These are phyloP conservation scores for Corythornis vintsioides DNA, from an alignment of 2,113 vertebrate species.

Conservation along the genomic window DNA sequence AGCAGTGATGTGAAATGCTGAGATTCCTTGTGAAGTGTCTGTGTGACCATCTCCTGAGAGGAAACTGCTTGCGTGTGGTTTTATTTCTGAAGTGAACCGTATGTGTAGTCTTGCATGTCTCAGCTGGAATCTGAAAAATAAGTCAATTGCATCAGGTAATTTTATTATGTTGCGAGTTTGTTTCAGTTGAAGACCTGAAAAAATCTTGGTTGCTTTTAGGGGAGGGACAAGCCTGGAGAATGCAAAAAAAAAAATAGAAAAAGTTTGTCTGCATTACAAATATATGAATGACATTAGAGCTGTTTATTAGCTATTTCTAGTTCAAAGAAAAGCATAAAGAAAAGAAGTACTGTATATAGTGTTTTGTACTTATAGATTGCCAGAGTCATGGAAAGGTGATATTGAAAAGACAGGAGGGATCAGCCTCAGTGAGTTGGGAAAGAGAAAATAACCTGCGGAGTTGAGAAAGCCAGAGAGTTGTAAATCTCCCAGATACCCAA, in stretches of 20 bases:
- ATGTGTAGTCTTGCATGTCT: not conserved
- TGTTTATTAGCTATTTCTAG: not conserved
- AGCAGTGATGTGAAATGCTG: not conserved
- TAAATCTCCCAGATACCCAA: not conserved
- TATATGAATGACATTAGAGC: not conserved
- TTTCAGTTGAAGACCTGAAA: not conserved
- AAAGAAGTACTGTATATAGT: not conserved
- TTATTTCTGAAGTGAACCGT: not conserved
- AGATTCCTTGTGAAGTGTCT: not conserved
- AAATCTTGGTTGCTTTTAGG: rapidly evolving
- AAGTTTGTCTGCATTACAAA: not conserved
- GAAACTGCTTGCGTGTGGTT: not conserved
- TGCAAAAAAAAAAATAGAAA: not conserved
- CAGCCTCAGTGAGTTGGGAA: not conserved
- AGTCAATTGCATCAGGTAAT: not conserved
- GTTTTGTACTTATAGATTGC: not conserved
- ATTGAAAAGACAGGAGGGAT: not conserved
- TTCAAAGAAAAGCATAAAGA: not conserved
- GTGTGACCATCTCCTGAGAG: not conserved
- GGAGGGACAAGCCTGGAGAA: not conserved
- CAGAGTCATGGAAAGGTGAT: not conserved
- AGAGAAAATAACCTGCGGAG: not conserved
- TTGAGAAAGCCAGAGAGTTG: not conserved
- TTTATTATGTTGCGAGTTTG: not conserved
- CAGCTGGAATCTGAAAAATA: not conserved